phyloP scores from a whole-genome alignment of 2,797 vertebrate genomes.

The Bryconaethiops microstoma region DNA sequence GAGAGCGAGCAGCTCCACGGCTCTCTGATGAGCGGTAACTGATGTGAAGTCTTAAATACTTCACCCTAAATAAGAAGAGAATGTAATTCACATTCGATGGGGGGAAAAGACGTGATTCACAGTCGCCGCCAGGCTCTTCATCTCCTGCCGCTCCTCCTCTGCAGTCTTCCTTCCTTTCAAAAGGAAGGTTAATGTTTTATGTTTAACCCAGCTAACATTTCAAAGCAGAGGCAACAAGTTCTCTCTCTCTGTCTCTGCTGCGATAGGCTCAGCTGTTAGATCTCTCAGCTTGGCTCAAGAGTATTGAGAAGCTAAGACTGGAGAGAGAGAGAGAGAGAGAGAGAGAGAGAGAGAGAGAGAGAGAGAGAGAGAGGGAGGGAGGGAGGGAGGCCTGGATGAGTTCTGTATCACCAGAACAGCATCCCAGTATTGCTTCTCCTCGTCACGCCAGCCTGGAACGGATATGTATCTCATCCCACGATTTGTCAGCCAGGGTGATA shows the following conservation, averaged over 20 bases:
- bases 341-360: neutral
- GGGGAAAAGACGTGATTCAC: slow-evolving; percentile 64
- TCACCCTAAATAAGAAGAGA: slow-evolving; percentile 65
- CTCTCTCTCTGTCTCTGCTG: neutral
- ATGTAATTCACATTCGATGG: slow-evolving; percentile 68
- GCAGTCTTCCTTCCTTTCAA: slow-evolving; percentile 28
- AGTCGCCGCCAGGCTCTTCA: slow-evolving; percentile 38
- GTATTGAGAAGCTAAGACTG: slow-evolving; percentile 4
- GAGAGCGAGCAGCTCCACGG: slow-evolving; percentile 46
- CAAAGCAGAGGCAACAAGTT: slow-evolving; percentile 23
- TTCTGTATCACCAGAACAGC: slow-evolving; percentile 30
- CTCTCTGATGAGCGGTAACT: slow-evolving; percentile 63
- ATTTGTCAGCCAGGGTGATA: slow-evolving; percentile 83
- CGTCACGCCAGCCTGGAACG: slow-evolving; percentile 72
- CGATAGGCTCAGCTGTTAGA: neutral
- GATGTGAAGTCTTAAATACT: slow-evolving; percentile 67
- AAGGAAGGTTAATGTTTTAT: slow-evolving; percentile 5
- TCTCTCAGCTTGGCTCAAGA: slow-evolving; percentile 25
- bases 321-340: neutral
- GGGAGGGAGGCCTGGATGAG: slow-evolving; percentile 50
- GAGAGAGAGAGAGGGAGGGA: neutral
- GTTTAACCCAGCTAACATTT: slow-evolving; percentile 19
- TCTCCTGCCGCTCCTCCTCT: slow-evolving; percentile 13
- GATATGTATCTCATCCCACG: slow-evolving; percentile 83
- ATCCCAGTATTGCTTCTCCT: slow-evolving; percentile 49